These are phyloP conservation scores for Rhaphigaster nebulosa DNA, from an alignment of 2,888 invertebrate species.

Conservation along the genomic window DNA sequence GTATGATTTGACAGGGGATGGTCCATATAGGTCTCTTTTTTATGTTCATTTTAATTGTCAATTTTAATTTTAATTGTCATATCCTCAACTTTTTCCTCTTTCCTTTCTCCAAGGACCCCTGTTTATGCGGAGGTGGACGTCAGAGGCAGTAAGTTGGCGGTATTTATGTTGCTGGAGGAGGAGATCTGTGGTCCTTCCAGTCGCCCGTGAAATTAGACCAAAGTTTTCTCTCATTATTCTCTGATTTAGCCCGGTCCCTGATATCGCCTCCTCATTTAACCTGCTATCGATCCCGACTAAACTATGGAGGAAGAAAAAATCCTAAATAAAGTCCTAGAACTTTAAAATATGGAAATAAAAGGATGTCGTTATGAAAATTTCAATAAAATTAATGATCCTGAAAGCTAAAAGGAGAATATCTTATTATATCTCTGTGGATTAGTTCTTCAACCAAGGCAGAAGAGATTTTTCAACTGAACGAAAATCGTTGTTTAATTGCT, in stretches of 20 bases:
- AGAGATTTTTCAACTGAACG: no score
- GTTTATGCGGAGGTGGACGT: neutral
- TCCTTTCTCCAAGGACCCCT: neutral
- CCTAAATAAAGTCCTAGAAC: neutral
- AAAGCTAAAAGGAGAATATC: neutral
- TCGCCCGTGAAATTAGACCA: conserved; percentile 16
- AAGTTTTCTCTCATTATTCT: conserved; percentile 28
- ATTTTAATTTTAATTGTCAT: neutral
- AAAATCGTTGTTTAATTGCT: no score
- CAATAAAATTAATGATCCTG: neutral
- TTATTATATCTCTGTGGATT: no score
- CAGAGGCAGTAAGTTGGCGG: neutral
- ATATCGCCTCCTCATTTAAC: neutral
- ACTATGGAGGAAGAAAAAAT: neutral
- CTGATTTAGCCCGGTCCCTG: neutral
- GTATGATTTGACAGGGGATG: no score
- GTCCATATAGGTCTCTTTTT: no score
- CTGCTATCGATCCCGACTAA: neutral
- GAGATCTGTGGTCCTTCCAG: conserved; percentile 5
- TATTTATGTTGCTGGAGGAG: neutral
- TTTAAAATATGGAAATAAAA: neutral
- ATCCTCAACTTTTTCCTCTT: neutral
- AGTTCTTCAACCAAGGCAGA: no score
- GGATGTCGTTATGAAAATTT: neutral
- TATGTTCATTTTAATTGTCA: no score